Evolutionary conservation across 2,797 vertebrate genomes (phyloP), one percentile per base, ranked within the genome.

Genomic region (Pseudomugil gertrudae): DNA sequence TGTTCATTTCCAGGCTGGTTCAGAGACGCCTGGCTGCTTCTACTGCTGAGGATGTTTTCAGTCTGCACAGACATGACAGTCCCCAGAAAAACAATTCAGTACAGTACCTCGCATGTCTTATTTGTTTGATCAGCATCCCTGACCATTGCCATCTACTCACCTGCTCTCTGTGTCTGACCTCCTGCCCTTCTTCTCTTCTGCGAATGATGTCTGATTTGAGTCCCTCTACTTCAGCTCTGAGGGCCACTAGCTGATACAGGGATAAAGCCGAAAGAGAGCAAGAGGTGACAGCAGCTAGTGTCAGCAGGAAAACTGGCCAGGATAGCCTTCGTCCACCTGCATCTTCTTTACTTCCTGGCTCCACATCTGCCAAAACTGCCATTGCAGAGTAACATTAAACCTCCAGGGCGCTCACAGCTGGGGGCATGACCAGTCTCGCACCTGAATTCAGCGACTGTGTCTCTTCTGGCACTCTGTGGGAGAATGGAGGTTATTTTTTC

Each of bases 201-300:
- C 81, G 86, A 58, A 48, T 78, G 33, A 92, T 74, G 69, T 97
- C 92, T 0, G 79, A 92, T 65, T 87, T 94, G 74, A 99, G 92
- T 29, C 78, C 89, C 68, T 93, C 92, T 62, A 98, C 92, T 85
- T 98, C 96, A 1, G 94, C 93, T 89, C 95, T 94, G 78, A 99
- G 90, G 29, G 83, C 88, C 83, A 94, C 74, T 78, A 96, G 91
- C 24, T 95, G 93, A 87, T 94, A 95, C 63, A 98, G 80, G 45
- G 95, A 95, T 74, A 95, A 66, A 70, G 91, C 93, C 57, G 95
- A 95, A 61, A 97, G 89, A 52, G 92, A 95, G 80, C 95, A 94
- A 51, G 95, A 94, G 87, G 95, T 90, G 87, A 98, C 81, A 10
- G 93, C 92, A 33, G 93, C 92, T 29, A 96, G 76, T 8, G 90